Evolutionary conservation across 2,797 vertebrate species (phyloP).

Genomic region (Gadopsis bispinosus): DNA sequence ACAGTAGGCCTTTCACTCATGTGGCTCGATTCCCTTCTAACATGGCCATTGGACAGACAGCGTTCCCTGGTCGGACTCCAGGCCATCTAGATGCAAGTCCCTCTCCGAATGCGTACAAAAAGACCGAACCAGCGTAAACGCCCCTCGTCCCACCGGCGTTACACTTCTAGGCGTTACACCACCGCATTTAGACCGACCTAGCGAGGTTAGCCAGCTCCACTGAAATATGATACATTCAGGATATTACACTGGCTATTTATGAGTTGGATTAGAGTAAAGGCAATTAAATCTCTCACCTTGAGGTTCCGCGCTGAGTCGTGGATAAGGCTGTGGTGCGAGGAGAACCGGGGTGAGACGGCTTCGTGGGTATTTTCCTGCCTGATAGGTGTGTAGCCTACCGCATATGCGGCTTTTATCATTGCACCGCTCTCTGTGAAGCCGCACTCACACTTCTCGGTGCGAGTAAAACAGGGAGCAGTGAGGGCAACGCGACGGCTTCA

Average conservation of each 20-base stretch:
- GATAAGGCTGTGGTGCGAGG: constrained; percentile 64
- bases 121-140: constrained; percentile 32
- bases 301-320: constrained; percentile 71
- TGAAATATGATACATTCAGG: constrained; percentile 81
- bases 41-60: constrained; percentile 5
- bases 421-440: constrained; percentile 81
- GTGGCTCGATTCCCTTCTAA: constrained; percentile 16
- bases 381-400: constrained; percentile 82
- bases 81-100: constrained; percentile 49
- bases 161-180: constrained; percentile 71
- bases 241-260: constrained; percentile 72
- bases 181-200: constrained; percentile 74
- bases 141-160: constrained; percentile 34
- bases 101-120: constrained; percentile 25
- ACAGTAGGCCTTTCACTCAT: constrained; percentile 10
- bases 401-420: constrained; percentile 89
- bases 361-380: constrained; percentile 69
- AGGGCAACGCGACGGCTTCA: constrained; percentile 81
- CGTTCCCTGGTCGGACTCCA: constrained; percentile 33
- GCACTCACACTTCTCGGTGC: constrained; percentile 79
- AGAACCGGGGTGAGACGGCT: constrained; percentile 63
- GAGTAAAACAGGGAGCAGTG: constrained; percentile 82
- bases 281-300: constrained; percentile 83
- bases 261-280: constrained; percentile 75
- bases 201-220: constrained; percentile 78